Conservation (phyloP, 2,888 invertebrate species). For the Drosophila rubida region DNA sequence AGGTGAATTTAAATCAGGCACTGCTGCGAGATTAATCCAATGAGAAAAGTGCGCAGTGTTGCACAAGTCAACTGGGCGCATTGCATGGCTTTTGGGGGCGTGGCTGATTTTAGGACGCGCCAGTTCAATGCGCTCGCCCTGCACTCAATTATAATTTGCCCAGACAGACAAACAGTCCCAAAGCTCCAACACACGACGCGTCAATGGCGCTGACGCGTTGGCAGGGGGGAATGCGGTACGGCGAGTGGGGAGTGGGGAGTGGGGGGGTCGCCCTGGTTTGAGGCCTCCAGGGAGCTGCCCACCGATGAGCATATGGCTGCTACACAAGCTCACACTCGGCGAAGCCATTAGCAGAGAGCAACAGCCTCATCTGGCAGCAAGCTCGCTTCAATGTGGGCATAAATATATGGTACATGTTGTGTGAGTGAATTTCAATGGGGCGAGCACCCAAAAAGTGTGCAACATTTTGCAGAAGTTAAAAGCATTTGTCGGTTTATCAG, state of each 20-base stretch:
- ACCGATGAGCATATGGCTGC: constrained; percentile 2
- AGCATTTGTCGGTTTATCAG: constrained; percentile 67
- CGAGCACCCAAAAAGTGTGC: constrained; percentile 64
- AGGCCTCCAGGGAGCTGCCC: constrained; percentile 44
- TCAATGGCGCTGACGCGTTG: background rate
- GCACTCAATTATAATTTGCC: constrained; percentile 78
- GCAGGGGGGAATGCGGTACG: background rate
- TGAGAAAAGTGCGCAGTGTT: background rate
- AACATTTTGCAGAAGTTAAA: constrained; percentile 68
- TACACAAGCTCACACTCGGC: constrained; percentile 24
- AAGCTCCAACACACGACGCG: constrained; percentile 24
- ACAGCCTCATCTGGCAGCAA: constrained; percentile 47
- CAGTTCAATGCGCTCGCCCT: constrained; percentile 73
- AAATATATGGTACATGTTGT: constrained; percentile 1
- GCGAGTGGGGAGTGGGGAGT: background rate
- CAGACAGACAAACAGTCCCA: constrained; percentile 57
- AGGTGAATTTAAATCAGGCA: too few species aligned
- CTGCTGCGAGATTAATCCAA: constrained; percentile 4
- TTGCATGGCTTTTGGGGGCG: constrained; percentile 11
- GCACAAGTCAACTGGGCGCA: background rate
- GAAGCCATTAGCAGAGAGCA: constrained; percentile 71
- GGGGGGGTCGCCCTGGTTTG: background rate
- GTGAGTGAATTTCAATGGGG: constrained; percentile 17
- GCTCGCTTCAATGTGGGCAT: background rate
- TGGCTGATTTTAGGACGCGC: constrained; percentile 34